These are phyloP conservation scores for Centroberyx gerrardi DNA, from an alignment of 2,797 vertebrate species.

Conservation along the genomic window DNA sequence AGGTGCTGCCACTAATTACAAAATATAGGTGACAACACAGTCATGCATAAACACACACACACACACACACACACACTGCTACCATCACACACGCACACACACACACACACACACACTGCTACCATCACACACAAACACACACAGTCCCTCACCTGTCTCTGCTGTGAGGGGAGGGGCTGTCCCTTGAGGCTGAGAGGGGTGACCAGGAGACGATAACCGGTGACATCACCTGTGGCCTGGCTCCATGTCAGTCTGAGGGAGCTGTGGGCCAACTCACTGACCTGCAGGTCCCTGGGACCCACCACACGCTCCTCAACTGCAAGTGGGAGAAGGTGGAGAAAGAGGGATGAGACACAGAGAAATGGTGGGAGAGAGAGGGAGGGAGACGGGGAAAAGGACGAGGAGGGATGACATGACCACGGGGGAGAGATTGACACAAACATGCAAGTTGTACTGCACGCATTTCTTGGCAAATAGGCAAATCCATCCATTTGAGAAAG, in stretches of 20 bases:
- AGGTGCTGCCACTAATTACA: too few relatives aligned
- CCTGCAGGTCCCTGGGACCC: constrained; percentile 87
- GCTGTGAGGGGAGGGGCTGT: constrained; percentile 62
- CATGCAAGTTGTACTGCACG: too few relatives aligned
- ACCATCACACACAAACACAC: not conserved
- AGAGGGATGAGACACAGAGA: not conserved
- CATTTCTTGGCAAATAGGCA: too few relatives aligned
- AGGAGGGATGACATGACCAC: not conserved
- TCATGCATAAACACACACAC: not conserved
- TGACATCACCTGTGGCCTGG: constrained; percentile 89
- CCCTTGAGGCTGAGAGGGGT: constrained; percentile 78
- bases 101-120: not conserved
- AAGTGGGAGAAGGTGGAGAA: not conserved
- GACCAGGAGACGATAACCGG: constrained; percentile 84
- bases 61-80: not conserved
- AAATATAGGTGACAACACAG: not conserved
- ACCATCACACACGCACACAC: constrained; percentile 3
- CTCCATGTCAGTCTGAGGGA: constrained; percentile 90
- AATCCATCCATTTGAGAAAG: constrained; percentile 28
- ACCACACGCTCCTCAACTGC: constrained; percentile 81
- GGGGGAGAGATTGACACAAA: not conserved
- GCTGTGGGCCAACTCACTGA: constrained; percentile 86
- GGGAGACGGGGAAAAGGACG: not conserved
- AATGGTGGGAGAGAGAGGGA: not conserved
- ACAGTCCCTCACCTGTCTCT: constrained; percentile 83